These are phyloP conservation scores for Mythimna ferrago DNA, from an alignment of 2,888 invertebrate species.

Conservation along the genomic window DNA sequence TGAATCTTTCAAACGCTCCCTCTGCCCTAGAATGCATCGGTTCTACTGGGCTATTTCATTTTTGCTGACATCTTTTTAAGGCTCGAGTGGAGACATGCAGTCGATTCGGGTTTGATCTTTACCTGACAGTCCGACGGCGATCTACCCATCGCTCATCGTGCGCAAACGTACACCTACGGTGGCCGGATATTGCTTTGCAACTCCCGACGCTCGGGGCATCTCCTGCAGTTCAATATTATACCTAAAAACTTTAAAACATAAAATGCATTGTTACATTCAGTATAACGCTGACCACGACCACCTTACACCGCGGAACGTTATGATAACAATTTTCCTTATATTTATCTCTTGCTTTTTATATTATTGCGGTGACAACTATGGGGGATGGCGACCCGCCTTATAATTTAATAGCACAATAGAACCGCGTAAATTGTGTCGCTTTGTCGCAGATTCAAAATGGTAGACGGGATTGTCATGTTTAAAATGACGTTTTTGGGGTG, in stretches of 20 bases:
- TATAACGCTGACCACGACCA: slow-evolving; percentile 49
- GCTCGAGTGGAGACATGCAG: no score
- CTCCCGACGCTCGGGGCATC: no score
- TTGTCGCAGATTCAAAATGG: slow-evolving; percentile 46
- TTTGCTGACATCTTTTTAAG: no score
- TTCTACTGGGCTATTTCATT: no score
- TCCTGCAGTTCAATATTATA: no score
- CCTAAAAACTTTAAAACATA: neutral
- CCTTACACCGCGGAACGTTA: slow-evolving; percentile 76
- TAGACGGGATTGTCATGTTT: slow-evolving; percentile 39
- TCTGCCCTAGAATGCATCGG: no score
- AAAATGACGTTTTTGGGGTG: slow-evolving; percentile 38
- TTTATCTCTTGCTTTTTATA: slow-evolving; percentile 83
- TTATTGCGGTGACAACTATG: slow-evolving; percentile 86
- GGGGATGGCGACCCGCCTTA: slow-evolving; percentile 64
- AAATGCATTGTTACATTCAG: slow-evolving; percentile 13
- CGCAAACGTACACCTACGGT: no score
- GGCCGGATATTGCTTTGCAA: no score
- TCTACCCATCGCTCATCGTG: no score
- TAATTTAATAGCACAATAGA: slow-evolving; percentile 61
- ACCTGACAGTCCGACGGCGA: no score
- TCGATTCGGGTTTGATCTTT: no score
- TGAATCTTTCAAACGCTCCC: no score
- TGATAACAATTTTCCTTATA: slow-evolving; percentile 87
- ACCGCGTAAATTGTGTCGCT: slow-evolving; percentile 55